Evolutionary conservation across 2,888 invertebrate species (phyloP).

Genomic region (Panopea generosa): DNA sequence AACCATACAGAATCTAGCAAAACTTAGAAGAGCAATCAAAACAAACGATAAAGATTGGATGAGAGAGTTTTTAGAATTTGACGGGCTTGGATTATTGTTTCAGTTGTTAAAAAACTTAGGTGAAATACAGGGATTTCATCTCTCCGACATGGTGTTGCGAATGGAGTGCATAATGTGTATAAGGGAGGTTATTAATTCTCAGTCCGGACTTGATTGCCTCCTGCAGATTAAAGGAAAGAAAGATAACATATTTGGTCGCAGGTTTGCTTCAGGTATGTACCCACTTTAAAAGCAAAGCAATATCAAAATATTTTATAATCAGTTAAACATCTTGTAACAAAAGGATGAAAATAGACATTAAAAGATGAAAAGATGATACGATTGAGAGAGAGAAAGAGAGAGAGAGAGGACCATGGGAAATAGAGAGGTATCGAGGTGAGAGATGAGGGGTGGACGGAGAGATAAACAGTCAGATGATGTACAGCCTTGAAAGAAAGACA

Average conservation of each 20-base stretch:
- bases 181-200: conserved; percentile 86
- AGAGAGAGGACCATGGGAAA: no score
- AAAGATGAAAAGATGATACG: no score
- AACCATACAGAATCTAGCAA: conserved; percentile 75
- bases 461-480: no score
- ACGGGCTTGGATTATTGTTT: conserved; percentile 78
- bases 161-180: conserved; percentile 86
- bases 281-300: background rate
- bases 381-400: no score
- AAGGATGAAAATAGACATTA: no score
- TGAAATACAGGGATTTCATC: conserved; percentile 69
- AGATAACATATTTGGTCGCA: conserved; percentile 78
- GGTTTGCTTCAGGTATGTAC: conserved; percentile 78
- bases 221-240: conserved; percentile 74
- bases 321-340: no score
- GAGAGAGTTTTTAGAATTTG: conserved; percentile 78
- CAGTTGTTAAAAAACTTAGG: conserved; percentile 77
- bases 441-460: no score
- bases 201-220: conserved; percentile 85
- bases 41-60: conserved; percentile 80
- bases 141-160: conserved; percentile 80
- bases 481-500: no score
- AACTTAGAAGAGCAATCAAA: conserved; percentile 75
- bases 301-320: background rate
- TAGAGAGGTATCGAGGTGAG: no score